Percentiles rank a stretch among this genome's conserved stretches.
Conservation (phyloP, 1,140 invertebrate species). For the Procambarus virginalis region DNA sequence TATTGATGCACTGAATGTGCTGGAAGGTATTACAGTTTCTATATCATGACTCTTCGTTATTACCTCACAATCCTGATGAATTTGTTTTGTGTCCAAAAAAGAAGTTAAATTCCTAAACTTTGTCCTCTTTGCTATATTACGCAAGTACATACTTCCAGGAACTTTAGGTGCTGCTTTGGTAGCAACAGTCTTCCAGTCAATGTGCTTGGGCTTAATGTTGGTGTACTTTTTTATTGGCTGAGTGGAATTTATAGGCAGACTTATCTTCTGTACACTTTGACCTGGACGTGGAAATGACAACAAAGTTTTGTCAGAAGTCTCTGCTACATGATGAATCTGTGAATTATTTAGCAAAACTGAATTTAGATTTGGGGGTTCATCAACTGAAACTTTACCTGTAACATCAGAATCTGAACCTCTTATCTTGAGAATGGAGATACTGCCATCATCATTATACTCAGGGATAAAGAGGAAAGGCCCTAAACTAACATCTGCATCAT, state of each 20-base stretch:
- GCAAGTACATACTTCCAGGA: conserved; percentile 35
- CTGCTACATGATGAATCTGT: background rate
- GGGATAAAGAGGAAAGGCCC: conserved; percentile 46
- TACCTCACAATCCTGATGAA: conserved; percentile 3
- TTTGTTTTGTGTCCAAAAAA: conserved; percentile 14
- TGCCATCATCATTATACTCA: conserved; percentile 51
- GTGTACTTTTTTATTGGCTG: background rate
- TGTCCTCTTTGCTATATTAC: conserved; percentile 48
- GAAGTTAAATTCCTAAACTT: conserved; percentile 49
- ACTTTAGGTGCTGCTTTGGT: conserved; percentile 22
- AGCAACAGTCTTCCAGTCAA: conserved; percentile 14
- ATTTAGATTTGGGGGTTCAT: background rate
- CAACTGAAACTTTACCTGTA: background rate
- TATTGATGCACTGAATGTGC: background rate
- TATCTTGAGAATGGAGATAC: conserved; percentile 38
- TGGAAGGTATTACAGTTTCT: background rate
- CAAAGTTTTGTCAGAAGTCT: background rate
- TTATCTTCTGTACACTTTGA: conserved; percentile 40
- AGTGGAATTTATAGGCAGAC: conserved; percentile 1
- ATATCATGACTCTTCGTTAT: background rate
- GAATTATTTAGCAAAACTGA: background rate
- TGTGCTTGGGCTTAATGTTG: conserved; percentile 1
- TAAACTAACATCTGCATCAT: conserved; percentile 26
- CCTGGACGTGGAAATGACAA: background rate
- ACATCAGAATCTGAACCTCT: conserved; percentile 25